Conservation (phyloP, 2,888 invertebrate species). For the Agriopis marginaria region DNA sequence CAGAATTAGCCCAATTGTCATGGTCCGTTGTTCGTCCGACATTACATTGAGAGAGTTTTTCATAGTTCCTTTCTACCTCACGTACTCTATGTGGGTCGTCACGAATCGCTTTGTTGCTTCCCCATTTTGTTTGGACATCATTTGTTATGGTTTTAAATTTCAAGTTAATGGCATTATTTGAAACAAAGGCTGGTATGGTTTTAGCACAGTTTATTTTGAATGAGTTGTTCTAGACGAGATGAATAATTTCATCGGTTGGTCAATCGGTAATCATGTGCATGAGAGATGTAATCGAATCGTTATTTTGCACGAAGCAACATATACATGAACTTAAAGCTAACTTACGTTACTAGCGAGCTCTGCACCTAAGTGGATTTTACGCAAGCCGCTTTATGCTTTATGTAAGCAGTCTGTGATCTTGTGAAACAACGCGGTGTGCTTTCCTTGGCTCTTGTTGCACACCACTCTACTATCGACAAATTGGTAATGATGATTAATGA, state of each 20-base stretch:
- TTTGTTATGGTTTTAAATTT: conserved; percentile 45
- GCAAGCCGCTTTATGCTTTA: conserved; percentile 73
- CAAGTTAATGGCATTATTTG: conserved; percentile 34
- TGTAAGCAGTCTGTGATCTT: conserved; percentile 80
- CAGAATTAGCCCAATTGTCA: conserved; percentile 59
- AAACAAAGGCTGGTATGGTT: conserved; percentile 35
- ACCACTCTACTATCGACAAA: conserved; percentile 61
- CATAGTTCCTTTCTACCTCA: conserved; percentile 64
- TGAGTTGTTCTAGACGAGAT: conserved; percentile 35
- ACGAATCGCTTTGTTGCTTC: conserved; percentile 71
- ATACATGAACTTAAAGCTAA: conserved; percentile 76
- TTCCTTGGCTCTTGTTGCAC: conserved; percentile 69
- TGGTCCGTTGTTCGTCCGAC: conserved; percentile 65
- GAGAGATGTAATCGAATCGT: conserved; percentile 62
- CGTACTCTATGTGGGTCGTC: conserved; percentile 70
- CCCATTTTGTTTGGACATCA: conserved; percentile 57
- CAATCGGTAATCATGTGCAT: conserved; percentile 54
- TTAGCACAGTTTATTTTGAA: conserved; percentile 35
- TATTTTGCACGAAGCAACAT: conserved; percentile 66
- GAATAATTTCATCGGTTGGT: conserved; percentile 50
- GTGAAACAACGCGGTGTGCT: conserved; percentile 74
- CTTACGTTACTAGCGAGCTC: conserved; percentile 69
- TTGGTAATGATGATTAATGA: conserved; percentile 68
- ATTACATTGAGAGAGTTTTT: conserved; percentile 64
- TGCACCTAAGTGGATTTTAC: conserved; percentile 76